These are phyloP conservation scores for Notiomystis cincta DNA, from an alignment of 2,113 vertebrate species.

Conservation along the genomic window DNA sequence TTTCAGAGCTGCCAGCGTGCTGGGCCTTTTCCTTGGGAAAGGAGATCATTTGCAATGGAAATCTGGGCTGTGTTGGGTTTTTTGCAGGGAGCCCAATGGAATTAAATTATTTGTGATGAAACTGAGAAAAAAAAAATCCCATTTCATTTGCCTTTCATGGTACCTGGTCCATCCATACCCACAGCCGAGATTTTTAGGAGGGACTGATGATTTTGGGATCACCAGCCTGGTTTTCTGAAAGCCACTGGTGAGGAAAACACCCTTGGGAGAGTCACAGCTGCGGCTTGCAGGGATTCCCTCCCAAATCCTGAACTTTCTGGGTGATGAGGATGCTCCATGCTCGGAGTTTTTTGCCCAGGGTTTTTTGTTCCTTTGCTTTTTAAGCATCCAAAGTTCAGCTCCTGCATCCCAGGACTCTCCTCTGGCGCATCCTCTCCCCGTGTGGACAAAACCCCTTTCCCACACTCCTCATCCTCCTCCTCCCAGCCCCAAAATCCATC, in stretches of 20 bases:
- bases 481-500: background rate
- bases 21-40: background rate
- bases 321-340: rapidly evolving
- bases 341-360: rapidly evolving
- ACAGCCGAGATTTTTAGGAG: background rate
- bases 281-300: background rate
- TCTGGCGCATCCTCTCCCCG: background rate
- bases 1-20: background rate
- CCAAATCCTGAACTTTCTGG: rapidly evolving
- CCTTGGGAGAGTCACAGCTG: rapidly evolving
- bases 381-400: background rate
- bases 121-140: background rate
- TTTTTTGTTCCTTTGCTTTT: background rate
- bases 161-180: rapidly evolving
- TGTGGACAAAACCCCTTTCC: background rate
- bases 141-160: background rate
- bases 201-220: background rate
- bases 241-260: background rate
- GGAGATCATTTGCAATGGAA: conserved; percentile 16
- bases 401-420: background rate
- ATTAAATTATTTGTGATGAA: background rate
- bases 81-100: background rate
- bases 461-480: background rate
- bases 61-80: background rate
- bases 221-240: background rate